These are phyloP conservation scores for Caretta caretta DNA, from an alignment of 2,113 vertebrate species.

Conservation along the genomic window DNA sequence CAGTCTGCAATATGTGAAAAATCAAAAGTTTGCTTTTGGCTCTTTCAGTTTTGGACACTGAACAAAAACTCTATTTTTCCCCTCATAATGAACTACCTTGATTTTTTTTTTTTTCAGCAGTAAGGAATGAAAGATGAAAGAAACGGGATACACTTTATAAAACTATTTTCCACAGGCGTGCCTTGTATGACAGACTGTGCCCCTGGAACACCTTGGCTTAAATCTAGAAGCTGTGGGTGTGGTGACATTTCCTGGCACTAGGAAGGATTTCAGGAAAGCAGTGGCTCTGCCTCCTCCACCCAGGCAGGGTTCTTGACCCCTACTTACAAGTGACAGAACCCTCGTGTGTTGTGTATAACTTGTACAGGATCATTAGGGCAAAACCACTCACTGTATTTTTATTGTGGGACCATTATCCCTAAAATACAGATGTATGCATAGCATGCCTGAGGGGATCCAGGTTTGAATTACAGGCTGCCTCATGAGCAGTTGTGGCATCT, in stretches of 20 bases:
- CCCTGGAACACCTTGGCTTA: constrained; percentile 71
- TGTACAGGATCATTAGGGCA: constrained; percentile 34
- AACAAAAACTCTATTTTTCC: constrained; percentile 41
- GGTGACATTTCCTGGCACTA: constrained; percentile 75
- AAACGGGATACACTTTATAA: constrained; percentile 54
- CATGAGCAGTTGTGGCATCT: constrained; percentile 49
- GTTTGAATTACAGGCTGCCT: constrained; percentile 74
- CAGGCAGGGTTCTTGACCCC: constrained; percentile 71
- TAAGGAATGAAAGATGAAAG: constrained; percentile 71
- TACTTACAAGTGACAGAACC: constrained; percentile 60
- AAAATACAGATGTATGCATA: constrained; percentile 52
- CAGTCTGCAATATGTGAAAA: constrained; percentile 37
- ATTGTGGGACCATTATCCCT: constrained; percentile 61
- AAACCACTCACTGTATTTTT: constrained; percentile 59
- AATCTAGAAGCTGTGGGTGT: constrained; percentile 56
- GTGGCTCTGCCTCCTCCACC: constrained; percentile 68
- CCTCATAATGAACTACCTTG: constrained; percentile 10
- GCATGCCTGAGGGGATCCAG: constrained; percentile 29
- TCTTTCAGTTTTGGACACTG: constrained; percentile 39
- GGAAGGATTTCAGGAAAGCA: constrained; percentile 71
- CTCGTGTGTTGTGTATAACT: constrained; percentile 52
- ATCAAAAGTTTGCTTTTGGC: constrained; percentile 31
- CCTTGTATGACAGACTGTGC: constrained; percentile 54
- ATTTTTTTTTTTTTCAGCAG: constrained; percentile 23
- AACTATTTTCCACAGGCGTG: constrained; percentile 54